Conservation (phyloP, 2,797 vertebrate species). For the Furcifer pardalis region DNA sequence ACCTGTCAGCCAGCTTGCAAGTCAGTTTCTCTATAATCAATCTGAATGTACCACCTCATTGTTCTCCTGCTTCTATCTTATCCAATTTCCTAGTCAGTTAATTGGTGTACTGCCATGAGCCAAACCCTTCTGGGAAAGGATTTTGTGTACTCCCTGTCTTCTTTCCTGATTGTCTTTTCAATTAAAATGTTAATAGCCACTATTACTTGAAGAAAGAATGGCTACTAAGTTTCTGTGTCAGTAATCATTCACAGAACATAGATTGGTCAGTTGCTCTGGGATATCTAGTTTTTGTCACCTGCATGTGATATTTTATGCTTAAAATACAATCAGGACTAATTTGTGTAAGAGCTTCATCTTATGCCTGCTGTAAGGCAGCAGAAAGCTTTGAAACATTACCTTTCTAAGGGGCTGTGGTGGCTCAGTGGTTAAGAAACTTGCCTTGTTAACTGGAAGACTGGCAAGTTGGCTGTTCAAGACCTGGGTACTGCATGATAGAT, state of each 20-base stretch:
- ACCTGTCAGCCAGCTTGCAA: constrained; percentile 13
- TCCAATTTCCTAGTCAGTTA: constrained; percentile 39
- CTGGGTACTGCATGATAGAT: no score
- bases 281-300: not conserved
- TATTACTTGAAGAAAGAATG: constrained; percentile 29
- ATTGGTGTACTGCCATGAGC: constrained; percentile 35
- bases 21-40: constrained; percentile 36
- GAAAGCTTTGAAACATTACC: no score
- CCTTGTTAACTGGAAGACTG: no score
- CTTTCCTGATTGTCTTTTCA: constrained; percentile 37
- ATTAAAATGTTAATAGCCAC: constrained; percentile 41
- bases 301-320: not conserved
- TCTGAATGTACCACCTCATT: constrained; percentile 30
- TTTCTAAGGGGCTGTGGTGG: no score
- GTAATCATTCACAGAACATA: not conserved
- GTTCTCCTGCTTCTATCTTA: constrained; percentile 38
- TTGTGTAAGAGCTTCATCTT: not conserved
- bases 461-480: no score
- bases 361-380: not conserved
- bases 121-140: constrained; percentile 27
- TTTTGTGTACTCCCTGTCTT: constrained; percentile 27
- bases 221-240: not conserved
- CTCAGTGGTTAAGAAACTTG: no score
- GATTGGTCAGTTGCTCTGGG: not conserved
- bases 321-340: not conserved